phyloP scores from a whole-genome alignment of 2,797 vertebrate species.

The Alosa sapidissima region DNA sequence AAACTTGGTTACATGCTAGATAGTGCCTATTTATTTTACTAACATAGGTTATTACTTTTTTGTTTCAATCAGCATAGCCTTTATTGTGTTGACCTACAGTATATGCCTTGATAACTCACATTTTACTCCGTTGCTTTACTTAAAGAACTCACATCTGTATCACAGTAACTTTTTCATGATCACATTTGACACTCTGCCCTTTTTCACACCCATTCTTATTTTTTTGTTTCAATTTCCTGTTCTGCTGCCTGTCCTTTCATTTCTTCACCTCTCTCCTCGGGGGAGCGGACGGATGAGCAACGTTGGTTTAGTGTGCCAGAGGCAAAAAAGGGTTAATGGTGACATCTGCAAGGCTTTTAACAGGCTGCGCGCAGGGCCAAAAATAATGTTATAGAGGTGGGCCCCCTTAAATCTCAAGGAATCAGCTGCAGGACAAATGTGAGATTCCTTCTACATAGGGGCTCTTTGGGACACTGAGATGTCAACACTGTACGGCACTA shows the following conservation, averaged over 20 bases:
- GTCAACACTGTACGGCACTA: neutral
- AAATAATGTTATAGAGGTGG: conserved; percentile 70
- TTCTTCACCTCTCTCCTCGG: neutral
- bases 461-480: conserved; percentile 40
- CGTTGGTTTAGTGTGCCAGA: conserved; percentile 29
- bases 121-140: neutral
- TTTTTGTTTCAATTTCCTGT: conserved; percentile 5
- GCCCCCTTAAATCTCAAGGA: conserved; percentile 62
- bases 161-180: neutral
- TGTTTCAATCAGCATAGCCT: neutral
- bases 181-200: neutral
- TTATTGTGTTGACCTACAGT: neutral
- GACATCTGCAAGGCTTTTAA: conserved; percentile 75
- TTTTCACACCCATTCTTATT: neutral
- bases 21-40: neutral
- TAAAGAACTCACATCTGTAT: conserved; percentile 7
- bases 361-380: conserved; percentile 60
- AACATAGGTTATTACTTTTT: neutral
- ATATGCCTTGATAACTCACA: neutral
- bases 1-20: neutral
- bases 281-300: conserved; percentile 31
- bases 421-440: conserved; percentile 76
- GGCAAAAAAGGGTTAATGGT: conserved; percentile 52
- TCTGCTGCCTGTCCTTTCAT: neutral
- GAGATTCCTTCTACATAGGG: conserved; percentile 59